Evolutionary conservation across 1,140 invertebrate genomes (phyloP).

Genomic region (Drosophila aff.): DNA sequence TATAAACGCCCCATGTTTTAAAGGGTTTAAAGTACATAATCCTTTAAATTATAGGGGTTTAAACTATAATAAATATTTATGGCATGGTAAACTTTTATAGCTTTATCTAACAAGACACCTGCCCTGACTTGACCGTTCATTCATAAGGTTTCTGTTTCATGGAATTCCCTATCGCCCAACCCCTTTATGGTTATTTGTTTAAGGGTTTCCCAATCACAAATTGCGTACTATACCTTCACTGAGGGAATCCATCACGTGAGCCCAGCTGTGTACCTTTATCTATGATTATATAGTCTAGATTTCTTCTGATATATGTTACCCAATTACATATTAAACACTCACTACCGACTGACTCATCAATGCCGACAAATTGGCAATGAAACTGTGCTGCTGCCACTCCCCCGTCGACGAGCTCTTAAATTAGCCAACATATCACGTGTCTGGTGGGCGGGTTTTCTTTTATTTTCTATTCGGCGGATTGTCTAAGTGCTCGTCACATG

Average conservation of each 20-base stretch:
- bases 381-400: conserved; percentile 54
- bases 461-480: conserved; percentile 9
- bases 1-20: not conserved
- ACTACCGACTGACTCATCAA: conserved; percentile 57
- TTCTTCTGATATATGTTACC: conserved; percentile 5
- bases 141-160: not conserved
- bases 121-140: not conserved
- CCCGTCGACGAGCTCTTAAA: conserved; percentile 55
- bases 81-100: too few relatives aligned
- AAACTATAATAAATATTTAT: not conserved
- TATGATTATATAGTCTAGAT: conserved; percentile 1
- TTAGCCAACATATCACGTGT: conserved; percentile 80
- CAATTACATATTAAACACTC: conserved; percentile 43
- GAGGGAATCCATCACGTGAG: conserved; percentile 13
- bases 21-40: not conserved
- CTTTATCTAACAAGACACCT: not conserved
- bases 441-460: conserved; percentile 24
- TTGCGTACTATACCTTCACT: not conserved
- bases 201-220: not conserved
- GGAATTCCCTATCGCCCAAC: not conserved
- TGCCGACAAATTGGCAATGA: conserved; percentile 74
- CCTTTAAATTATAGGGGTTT: not conserved
- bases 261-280: conserved; percentile 13
- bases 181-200: not conserved
- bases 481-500: conserved; percentile 64